These are phyloP conservation scores for Cherax destructor DNA, from an alignment of 1,140 invertebrate genomes.

Conservation along the genomic window DNA sequence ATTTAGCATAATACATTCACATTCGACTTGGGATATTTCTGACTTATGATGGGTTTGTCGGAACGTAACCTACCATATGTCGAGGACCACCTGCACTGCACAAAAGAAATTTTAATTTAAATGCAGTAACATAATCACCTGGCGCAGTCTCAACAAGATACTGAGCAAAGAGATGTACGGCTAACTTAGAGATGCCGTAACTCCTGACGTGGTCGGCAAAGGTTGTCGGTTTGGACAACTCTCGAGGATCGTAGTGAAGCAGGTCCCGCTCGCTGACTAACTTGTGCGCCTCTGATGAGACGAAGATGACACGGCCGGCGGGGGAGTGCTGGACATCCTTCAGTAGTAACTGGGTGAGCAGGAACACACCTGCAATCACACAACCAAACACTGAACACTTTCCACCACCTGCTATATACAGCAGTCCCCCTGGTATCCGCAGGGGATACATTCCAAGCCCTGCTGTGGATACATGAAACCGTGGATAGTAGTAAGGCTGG, in stretches of 20 bases:
- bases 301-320: conserved; percentile 6
- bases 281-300: conserved; percentile 35
- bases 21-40: too few relatives aligned
- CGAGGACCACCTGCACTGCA: too few relatives aligned
- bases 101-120: too few relatives aligned
- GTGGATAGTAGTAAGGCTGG: too few relatives aligned
- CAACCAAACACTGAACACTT: not conserved
- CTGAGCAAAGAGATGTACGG: conserved; percentile 35
- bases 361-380: conserved; percentile 39
- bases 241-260: not conserved
- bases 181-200: conserved; percentile 47
- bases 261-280: not conserved
- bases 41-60: too few relatives aligned
- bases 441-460: too few relatives aligned
- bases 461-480: too few relatives aligned
- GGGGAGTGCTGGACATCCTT: not conserved
- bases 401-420: too few relatives aligned
- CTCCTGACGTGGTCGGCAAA: conserved; percentile 41
- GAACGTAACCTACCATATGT: too few relatives aligned
- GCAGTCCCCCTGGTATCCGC: too few relatives aligned
- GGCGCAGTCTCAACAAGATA: not conserved
- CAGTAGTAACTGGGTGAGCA: conserved; percentile 14
- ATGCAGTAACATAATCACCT: not conserved
- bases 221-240: not conserved
- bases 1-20: too few relatives aligned